Evolutionary conservation across 2,797 vertebrate genomes (phyloP).

Genomic region (Acrossocheilus fasciatus): DNA sequence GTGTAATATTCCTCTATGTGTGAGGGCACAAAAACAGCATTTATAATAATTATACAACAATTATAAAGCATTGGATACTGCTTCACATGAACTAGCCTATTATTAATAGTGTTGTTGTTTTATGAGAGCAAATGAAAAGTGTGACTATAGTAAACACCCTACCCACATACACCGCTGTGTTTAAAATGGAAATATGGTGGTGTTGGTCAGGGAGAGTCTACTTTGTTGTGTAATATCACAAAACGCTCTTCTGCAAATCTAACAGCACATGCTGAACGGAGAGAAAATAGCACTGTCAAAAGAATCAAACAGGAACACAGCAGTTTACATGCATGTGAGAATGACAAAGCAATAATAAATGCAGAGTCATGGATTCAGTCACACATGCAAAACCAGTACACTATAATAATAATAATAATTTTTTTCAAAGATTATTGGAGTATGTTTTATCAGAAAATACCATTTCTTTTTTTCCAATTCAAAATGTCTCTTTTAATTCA

Average conservation of each 20-base stretch:
- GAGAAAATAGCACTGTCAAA: neutral
- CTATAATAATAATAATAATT: no score
- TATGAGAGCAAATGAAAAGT: neutral
- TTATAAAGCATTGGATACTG: neutral
- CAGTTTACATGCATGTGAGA: conserved; percentile 27
- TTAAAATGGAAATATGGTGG: neutral
- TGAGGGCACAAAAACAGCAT: neutral
- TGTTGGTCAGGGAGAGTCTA: neutral
- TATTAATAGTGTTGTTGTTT: neutral
- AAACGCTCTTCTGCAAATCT: conserved; percentile 1
- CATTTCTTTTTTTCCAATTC: neutral
- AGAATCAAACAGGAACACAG: conserved; percentile 30
- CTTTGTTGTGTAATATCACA: conserved; percentile 2
- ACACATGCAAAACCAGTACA: neutral
- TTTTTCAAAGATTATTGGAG: neutral
- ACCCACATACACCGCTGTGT: neutral
- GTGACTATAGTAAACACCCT: neutral
- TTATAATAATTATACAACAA: neutral
- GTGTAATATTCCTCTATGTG: neutral
- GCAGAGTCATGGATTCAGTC: neutral
- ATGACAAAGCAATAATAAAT: conserved; percentile 30
- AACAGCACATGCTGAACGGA: neutral
- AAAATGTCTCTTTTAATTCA: neutral
- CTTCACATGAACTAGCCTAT: neutral
- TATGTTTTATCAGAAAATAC: neutral